phyloP scores from a whole-genome alignment of 2,888 invertebrate genomes.

The Aphodius sticticus region DNA sequence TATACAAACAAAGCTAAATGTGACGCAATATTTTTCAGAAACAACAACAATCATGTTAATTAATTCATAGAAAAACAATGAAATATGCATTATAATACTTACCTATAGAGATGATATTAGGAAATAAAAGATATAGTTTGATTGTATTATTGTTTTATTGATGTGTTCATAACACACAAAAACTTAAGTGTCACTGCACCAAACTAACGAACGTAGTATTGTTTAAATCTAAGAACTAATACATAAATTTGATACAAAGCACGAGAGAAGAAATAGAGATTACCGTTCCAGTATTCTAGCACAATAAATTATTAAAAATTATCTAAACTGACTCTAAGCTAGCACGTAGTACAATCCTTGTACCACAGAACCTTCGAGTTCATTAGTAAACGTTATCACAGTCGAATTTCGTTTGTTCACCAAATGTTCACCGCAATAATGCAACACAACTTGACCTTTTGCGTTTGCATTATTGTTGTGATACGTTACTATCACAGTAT shows the following conservation, averaged over 20 bases:
- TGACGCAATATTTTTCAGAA: not conserved
- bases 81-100: not conserved
- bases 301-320: not conserved
- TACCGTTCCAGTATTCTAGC: not conserved
- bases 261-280: not conserved
- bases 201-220: not conserved
- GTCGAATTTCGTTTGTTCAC: slow-evolving; percentile 39
- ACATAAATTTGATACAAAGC: not conserved
- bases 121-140: not conserved
- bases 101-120: not conserved
- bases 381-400: slow-evolving; percentile 50
- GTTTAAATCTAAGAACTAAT: not conserved
- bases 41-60: not conserved
- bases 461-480: slow-evolving; percentile 35
- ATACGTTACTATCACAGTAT: slow-evolving; percentile 50
- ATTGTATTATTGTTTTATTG: not conserved
- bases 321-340: slow-evolving; percentile 23
- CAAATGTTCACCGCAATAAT: slow-evolving; percentile 50
- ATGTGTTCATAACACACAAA: not conserved
- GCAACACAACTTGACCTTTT: slow-evolving; percentile 47
- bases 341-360: slow-evolving; percentile 54
- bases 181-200: too few relatives aligned
- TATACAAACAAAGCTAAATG: not conserved
- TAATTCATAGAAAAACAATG: slow-evolving; percentile 4
- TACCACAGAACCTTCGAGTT: slow-evolving; percentile 51